A percentile compares a stretch with the other conserved stretches of the same genome.
Conservation (phyloP, 92 coral and sea anemone genomes). For the Anthopleura xanthogrammica region DNA sequence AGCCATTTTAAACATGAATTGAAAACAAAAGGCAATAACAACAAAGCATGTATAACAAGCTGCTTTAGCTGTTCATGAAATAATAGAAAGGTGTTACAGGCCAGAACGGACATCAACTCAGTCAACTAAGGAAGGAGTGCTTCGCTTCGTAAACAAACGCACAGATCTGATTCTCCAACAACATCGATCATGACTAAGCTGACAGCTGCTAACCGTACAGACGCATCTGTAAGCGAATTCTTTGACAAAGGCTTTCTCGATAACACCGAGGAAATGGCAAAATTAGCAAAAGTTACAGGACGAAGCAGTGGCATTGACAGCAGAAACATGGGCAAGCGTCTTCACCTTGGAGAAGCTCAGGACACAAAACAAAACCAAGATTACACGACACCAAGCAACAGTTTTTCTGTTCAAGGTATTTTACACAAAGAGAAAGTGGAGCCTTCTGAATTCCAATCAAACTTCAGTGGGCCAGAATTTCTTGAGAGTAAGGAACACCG, state of each 20-base stretch:
- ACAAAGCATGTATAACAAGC: not conserved
- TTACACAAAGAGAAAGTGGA: not conserved
- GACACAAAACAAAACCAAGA: not conserved
- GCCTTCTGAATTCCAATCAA: not conserved
- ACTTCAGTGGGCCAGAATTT: not conserved
- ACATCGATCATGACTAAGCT: not conserved
- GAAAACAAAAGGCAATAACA: not conserved
- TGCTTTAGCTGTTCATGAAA: not conserved
- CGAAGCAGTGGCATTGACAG: not conserved
- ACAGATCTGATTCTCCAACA: not conserved
- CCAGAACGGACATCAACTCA: too few species aligned
- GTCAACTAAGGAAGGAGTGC: not conserved
- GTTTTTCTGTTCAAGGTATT: not conserved
- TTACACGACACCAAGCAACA: not conserved
- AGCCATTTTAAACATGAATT: not conserved
- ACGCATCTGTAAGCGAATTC: too few species aligned
- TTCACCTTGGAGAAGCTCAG: not conserved
- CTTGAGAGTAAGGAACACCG: slow-evolving; percentile 18
- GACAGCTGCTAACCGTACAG: not conserved
- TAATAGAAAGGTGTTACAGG: not conserved
- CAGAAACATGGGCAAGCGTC: not conserved
- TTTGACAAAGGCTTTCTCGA: not conserved
- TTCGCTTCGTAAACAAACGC: not conserved
- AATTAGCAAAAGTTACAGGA: not conserved
- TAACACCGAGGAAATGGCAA: not conserved